Base-by-base conservation (phyloP, 2,888 invertebrate genomes). In the Nemoura dubitans region DNA sequence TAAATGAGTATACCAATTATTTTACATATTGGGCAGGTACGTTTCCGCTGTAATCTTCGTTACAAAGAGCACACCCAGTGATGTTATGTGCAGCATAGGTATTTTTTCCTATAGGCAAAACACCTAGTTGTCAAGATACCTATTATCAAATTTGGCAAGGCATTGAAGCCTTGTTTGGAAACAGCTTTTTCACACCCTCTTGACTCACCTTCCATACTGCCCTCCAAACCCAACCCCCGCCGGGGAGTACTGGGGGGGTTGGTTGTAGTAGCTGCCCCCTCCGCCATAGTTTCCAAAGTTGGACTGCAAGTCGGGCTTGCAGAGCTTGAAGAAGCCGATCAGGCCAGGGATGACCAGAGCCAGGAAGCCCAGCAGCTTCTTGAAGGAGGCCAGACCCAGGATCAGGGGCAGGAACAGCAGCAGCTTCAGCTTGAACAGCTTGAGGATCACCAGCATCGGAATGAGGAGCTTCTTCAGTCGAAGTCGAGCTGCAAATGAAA, bases 281-380 rank as follows among this genome's bases (percentile, higher is more conserved):
- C 91, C 91, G 87, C 91, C 92, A 6, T 30, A 28, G 84, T 90
- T 91, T 0, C 93, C 92, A 88, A 91, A 92, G 0, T 93, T 93
- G 0, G 94, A 94, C 1, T 93, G 93, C 16, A 94, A 90, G 89
- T 94, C 93, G 0, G 96, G 96, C 89, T 96, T 96, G 93, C 96
- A 97, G 89, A 97, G 93, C 90, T 96, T 96, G 91, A 97, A 96
- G 92, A 96, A 97, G 42, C 96, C 97, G 89, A 97, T 96, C 0
- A 96, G 92, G 88, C 97, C 96, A 86, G 97, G 97, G 88, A 97
- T 92, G 76, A 96, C 93, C 42, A 97, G 94, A 16, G 96, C 96
- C 90, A 96, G 93, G 91, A 97, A 95, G 80, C 96, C 96, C 0
- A 97, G 93, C 91, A 97, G 94, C 90, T 97, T 97, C 92, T 97